Conservation (phyloP, 2,888 invertebrate genomes). For the Melipona bicolor region DNA sequence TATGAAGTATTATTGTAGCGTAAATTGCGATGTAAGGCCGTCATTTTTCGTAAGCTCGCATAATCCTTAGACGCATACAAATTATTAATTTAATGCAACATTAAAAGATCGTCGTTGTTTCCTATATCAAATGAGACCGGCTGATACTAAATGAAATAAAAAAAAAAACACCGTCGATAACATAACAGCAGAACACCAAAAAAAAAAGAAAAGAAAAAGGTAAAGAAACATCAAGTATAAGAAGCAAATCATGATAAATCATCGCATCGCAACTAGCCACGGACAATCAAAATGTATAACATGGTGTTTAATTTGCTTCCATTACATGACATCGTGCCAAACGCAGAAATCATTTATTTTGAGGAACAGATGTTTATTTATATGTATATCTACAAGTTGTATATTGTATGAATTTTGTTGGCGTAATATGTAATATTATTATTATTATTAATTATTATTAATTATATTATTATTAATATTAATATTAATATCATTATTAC, state of each 20-base stretch:
- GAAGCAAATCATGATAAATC: conserved; percentile 60
- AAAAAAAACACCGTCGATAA: conserved; percentile 39
- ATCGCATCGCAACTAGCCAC: conserved; percentile 76
- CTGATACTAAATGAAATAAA: conserved; percentile 45
- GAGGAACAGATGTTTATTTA: conserved; percentile 71
- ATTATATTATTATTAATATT: conserved; percentile 61
- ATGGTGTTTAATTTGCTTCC: conserved; percentile 79
- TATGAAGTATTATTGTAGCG: conserved; percentile 38
- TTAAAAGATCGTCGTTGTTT: neutral
- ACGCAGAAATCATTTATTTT: conserved; percentile 71
- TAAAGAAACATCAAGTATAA: conserved; percentile 52
- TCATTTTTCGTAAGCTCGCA: neutral
- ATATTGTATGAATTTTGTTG: conserved; percentile 77
- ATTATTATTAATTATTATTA: conserved; percentile 68
- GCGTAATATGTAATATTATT: conserved; percentile 76
- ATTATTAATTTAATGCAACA: conserved; percentile 27
- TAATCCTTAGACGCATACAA: conserved; percentile 11
- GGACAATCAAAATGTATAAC: conserved; percentile 81
- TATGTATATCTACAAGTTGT: conserved; percentile 71
- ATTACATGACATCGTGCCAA: conserved; percentile 82
- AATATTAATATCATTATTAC: conserved; percentile 73
- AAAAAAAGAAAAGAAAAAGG: conserved; percentile 1
- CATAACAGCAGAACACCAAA: conserved; percentile 45
- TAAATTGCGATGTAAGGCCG: conserved; percentile 8
- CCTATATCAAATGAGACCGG: conserved; percentile 49